Conservation (phyloP, 2,113 vertebrate genomes). For the Ammodytes marinus region DNA sequence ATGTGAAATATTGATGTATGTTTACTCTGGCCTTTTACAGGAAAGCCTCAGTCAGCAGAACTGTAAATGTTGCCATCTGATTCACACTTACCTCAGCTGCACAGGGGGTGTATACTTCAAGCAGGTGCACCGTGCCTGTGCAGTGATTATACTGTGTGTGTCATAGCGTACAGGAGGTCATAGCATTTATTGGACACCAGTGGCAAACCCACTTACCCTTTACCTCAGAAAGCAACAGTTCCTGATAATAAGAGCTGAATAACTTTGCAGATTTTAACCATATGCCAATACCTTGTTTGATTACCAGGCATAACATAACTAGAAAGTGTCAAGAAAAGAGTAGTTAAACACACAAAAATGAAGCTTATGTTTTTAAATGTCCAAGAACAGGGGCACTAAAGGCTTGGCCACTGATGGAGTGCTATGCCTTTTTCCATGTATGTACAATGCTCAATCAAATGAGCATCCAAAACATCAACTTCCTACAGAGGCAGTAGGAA, state of each 20-base stretch:
- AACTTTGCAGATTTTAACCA: background rate
- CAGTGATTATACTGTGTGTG: slow-evolving; percentile 21
- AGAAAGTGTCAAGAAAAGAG: background rate
- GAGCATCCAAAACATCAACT: background rate
- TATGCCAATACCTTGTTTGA: slow-evolving; percentile 6
- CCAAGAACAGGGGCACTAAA: background rate
- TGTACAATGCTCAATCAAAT: background rate
- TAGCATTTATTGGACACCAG: slow-evolving; percentile 33
- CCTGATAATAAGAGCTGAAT: slow-evolving; percentile 9
- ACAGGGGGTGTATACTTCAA: slow-evolving; percentile 54
- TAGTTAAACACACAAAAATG: slow-evolving; percentile 9
- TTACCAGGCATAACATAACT: slow-evolving; percentile 20
- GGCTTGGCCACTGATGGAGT: background rate
- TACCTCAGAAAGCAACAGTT: background rate
- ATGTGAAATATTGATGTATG: background rate
- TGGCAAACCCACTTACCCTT: slow-evolving; percentile 30
- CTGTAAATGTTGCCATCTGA: slow-evolving; percentile 33
- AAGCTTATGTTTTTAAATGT: slow-evolving; percentile 18
- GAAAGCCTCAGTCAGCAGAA: background rate
- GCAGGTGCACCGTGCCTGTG: slow-evolving; percentile 61
- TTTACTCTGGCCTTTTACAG: slow-evolving; percentile 16
- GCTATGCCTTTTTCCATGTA: background rate
- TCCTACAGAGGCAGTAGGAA: background rate
- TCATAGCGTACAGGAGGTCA: background rate
- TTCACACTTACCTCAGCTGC: slow-evolving; percentile 29